Evolutionary conservation across 2,888 invertebrate genomes (phyloP).

Genomic region (Cheilosia variabilis): DNA sequence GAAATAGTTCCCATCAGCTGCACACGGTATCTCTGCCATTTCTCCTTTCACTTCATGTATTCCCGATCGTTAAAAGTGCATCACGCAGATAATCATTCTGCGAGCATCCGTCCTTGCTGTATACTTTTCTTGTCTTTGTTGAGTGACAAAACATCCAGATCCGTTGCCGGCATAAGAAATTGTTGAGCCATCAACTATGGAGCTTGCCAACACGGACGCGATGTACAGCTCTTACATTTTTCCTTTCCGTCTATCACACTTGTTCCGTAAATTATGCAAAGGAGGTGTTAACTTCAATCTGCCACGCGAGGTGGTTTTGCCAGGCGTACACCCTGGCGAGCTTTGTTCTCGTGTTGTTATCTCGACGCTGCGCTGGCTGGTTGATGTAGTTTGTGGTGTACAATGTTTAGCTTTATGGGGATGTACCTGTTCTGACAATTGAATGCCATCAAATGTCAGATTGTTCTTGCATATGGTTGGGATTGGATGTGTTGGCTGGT

Average conservation of each 20-base stretch:
- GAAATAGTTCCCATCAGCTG: too few relatives aligned
- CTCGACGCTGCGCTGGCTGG: not conserved
- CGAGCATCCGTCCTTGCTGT: not conserved
- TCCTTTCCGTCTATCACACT: constrained; percentile 33
- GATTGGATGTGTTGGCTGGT: not conserved
- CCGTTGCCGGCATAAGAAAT: constrained; percentile 16
- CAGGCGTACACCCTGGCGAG: not conserved
- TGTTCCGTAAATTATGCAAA: constrained; percentile 53
- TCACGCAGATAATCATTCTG: constrained; percentile 25
- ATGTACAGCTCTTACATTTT: constrained; percentile 13
- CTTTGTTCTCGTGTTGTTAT: not conserved
- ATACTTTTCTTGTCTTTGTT: not conserved
- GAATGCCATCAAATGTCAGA: constrained; percentile 22
- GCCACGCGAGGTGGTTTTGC: constrained; percentile 4
- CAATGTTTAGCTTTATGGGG: constrained; percentile 9
- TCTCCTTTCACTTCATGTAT: constrained; percentile 1
- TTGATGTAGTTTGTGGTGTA: constrained; percentile 1
- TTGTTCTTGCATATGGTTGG: constrained; percentile 2
- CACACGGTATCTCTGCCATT: not conserved
- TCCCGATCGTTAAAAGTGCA: constrained; percentile 9
- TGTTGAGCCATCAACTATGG: constrained; percentile 32
- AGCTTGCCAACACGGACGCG: constrained; percentile 28
- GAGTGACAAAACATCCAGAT: constrained; percentile 23
- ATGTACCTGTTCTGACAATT: not conserved
- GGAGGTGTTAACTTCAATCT: constrained; percentile 23